These are phyloP conservation scores for Drosophila histrio DNA, from an alignment of 2,888 invertebrate genomes.

Conservation along the genomic window DNA sequence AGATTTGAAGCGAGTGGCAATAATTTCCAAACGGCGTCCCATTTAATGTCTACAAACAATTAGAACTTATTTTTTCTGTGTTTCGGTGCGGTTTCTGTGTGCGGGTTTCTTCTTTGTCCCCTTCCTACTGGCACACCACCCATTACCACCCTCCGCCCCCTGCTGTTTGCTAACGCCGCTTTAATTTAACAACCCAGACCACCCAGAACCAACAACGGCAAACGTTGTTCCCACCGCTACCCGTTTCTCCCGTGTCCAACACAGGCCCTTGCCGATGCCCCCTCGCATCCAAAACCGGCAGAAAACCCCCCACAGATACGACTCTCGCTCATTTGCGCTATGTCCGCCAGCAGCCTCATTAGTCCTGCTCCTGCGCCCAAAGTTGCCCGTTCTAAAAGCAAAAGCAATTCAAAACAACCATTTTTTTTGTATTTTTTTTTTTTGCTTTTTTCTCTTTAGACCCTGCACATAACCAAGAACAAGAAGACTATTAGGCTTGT, in stretches of 20 bases:
- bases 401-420: constrained; percentile 64
- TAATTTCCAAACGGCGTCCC: constrained; percentile 75
- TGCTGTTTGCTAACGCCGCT: constrained; percentile 41
- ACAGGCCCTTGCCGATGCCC: background rate
- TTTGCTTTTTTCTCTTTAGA: constrained; percentile 4
- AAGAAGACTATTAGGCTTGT: no score
- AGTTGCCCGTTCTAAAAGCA: constrained; percentile 48
- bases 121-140: background rate
- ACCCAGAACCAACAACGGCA: background rate
- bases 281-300: background rate
- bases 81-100: constrained; percentile 22
- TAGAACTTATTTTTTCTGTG: constrained; percentile 57
- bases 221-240: constrained; percentile 4
- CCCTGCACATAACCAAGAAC: no score
- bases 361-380: constrained; percentile 57
- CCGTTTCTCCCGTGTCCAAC: background rate
- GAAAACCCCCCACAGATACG: background rate
- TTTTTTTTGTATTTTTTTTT: constrained; percentile 31
- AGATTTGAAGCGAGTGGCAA: constrained; percentile 65
- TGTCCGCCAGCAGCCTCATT: constrained; percentile 64
- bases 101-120: background rate
- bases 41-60: constrained; percentile 78
- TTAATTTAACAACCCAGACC: constrained; percentile 44
- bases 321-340: constrained; percentile 52
- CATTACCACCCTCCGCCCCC: background rate